Evolutionary conservation across 2,888 invertebrate genomes (phyloP), one percentile per base, ranked within the genome.

Genomic region (Nephrotoma flavescens): DNA sequence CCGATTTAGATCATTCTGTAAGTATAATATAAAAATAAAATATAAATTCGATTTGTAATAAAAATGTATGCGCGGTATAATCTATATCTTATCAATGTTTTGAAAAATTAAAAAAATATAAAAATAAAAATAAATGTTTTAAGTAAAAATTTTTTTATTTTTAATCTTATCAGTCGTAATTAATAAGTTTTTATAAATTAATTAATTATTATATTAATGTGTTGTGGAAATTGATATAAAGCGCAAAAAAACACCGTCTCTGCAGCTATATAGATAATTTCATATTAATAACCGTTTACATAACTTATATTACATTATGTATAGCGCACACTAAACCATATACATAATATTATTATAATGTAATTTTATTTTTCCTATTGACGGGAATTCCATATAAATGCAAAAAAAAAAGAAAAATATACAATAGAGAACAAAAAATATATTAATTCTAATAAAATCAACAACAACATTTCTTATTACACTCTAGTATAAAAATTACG

Each of bases 1-100:
- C 95, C 89, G 96, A 96, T 92, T 93, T 96, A 91, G 96, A 96
- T 93, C 95, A 84, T 42, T 42, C 96, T 95, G 96, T 96, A 92
- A 95, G 95, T 94, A 19, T 87, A 19, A 19, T 19, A 86, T n/a
- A 83, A 47, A 47, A 12, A 84, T 41, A 84, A 12, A 42, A 42
- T 31, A 42, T 42, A 7, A 88, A 87, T 87, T 42, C 87, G 85
- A 86, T 87, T 88, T 87, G 87, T 87, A 87, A 88, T 84, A 84
- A 42, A 31, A 84, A 84, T 42, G 15, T 42, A 84, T 42, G 84
- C 41, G n/a, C 12, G 42, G 42, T 42, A 42, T 42, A 84, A 84
- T 42, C 71, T 71, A 87, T 88, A 87, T 85, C 9, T 86, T 86
- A 85, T 87, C 86, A 86, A 15, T 45, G 86, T 88, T 87, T 87